phyloP scores from a whole-genome alignment of 2,113 vertebrate genomes.

The Tragelaphus strepsiceros region DNA sequence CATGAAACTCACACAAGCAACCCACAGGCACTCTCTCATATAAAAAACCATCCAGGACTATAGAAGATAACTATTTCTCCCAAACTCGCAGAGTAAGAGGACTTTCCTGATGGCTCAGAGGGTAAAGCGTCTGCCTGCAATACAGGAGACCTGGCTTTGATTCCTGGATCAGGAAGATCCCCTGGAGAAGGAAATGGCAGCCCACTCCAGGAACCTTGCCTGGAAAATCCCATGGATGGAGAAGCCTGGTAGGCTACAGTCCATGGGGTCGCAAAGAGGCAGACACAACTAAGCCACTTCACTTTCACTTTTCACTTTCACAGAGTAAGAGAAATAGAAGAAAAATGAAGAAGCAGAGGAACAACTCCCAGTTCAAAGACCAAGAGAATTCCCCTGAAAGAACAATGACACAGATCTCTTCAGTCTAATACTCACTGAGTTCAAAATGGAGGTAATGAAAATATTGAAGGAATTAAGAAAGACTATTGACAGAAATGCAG shows the following conservation, averaged over 20 bases:
- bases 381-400: background rate
- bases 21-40: background rate
- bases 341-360: background rate
- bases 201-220: background rate
- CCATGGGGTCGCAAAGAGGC: background rate
- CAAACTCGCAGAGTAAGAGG: background rate
- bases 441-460: background rate
- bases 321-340: background rate
- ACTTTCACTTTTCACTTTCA: background rate
- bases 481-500: background rate
- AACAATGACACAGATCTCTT: background rate
- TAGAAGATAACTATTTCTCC: background rate
- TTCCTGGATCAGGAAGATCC: background rate
- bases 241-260: background rate
- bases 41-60: background rate
- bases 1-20: background rate
- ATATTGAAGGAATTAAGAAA: background rate
- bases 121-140: background rate
- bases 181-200: background rate
- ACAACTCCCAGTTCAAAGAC: background rate
- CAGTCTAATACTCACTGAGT: background rate
- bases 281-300: background rate
- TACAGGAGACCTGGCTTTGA: background rate
- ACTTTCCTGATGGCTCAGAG: background rate
- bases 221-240: background rate